Conservation (phyloP, 64 coral and sea anemone genomes). For the Stylophora pistillata region DNA sequence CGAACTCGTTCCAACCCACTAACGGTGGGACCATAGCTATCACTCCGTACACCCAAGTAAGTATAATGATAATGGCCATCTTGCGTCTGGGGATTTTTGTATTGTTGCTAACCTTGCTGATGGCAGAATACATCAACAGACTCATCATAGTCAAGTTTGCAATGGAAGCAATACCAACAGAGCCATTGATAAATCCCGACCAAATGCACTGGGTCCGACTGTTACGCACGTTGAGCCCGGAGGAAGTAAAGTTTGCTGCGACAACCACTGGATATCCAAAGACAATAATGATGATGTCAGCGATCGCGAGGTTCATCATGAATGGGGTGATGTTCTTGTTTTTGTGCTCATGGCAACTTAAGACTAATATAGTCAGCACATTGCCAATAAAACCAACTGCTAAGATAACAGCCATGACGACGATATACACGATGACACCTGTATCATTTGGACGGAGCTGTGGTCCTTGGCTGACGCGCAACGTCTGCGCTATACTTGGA, state of each 20-base stretch:
- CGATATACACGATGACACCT: neutral
- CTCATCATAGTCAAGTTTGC: constrained; percentile 45
- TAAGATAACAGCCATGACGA: constrained; percentile 29
- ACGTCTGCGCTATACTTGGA: too few species aligned
- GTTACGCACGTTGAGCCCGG: neutral
- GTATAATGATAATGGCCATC: neutral
- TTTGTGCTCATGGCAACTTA: constrained; percentile 13
- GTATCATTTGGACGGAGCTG: too few species aligned
- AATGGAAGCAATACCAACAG: constrained; percentile 49
- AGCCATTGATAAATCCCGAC: constrained; percentile 43
- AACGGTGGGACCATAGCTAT: constrained; percentile 2
- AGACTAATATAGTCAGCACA: constrained; percentile 2
- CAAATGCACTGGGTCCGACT: constrained; percentile 8
- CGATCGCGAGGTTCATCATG: neutral
- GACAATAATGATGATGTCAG: constrained; percentile 30
- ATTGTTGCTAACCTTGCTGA: neutral
- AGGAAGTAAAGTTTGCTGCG: neutral
- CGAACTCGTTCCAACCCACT: constrained; percentile 35
- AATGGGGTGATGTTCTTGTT: constrained; percentile 26
- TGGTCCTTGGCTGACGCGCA: too few species aligned
- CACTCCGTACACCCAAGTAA: constrained; percentile 26
- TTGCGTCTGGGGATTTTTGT: neutral
- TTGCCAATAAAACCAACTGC: constrained; percentile 35
- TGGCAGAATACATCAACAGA: neutral
- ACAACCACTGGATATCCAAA: constrained; percentile 53